These are phyloP conservation scores for Caiman crocodilus DNA, from an alignment of 2,797 vertebrate genomes.

Conservation along the genomic window DNA sequence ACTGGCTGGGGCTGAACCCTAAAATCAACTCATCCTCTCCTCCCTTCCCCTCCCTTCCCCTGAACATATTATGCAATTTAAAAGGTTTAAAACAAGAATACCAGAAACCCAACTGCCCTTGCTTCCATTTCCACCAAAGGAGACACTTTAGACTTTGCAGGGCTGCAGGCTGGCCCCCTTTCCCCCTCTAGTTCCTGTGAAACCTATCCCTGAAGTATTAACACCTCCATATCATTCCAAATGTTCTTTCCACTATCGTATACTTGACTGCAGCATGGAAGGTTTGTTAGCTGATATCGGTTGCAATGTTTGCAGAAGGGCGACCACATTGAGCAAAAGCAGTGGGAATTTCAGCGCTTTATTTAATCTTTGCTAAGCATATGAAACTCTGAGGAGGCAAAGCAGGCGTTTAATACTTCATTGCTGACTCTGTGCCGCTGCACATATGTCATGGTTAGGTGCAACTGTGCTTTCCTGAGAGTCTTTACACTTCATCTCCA, in stretches of 20 bases:
- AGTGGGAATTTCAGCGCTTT: neutral
- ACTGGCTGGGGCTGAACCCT: too few relatives aligned
- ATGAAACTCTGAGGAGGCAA: neutral
- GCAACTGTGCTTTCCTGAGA: neutral
- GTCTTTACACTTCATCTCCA: too few relatives aligned
- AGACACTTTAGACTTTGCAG: neutral
- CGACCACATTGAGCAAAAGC: neutral
- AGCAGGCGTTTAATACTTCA: neutral
- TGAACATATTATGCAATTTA: too few relatives aligned
- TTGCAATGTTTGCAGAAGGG: neutral
- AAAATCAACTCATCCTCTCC: too few relatives aligned
- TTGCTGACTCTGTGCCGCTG: neutral
- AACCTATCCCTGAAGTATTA: neutral
- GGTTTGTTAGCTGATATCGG: neutral
- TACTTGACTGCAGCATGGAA: neutral
- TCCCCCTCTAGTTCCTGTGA: neutral
- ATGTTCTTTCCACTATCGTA: neutral
- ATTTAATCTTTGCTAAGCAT: neutral
- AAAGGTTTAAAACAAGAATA: too few relatives aligned
- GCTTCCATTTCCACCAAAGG: too few relatives aligned
- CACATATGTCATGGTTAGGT: neutral
- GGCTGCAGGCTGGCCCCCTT: neutral
- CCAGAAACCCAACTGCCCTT: too few relatives aligned
- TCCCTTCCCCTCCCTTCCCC: too few relatives aligned
- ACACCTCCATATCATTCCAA: neutral